Base-by-base conservation (phyloP, 92 coral and sea anemone species). In the Epizoanthus ramosus region DNA sequence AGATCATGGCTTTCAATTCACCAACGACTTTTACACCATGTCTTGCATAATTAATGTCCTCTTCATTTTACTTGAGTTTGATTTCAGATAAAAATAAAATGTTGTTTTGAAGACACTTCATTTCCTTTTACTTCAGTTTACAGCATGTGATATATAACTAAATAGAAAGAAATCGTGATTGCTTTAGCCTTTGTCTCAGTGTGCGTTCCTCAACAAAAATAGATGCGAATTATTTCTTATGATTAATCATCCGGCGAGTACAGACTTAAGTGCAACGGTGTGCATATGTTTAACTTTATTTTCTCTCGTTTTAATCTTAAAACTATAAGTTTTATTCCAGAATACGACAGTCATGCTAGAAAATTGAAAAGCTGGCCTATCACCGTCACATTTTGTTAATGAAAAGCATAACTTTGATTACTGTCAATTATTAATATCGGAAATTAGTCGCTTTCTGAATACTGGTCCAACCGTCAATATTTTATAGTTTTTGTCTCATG, bases 351-450 rank as follows among this genome's bases (percentile, higher is more conserved):
- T 12, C 33, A 17, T 64, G 9, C 22, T 25, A 65, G 47, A 15
- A 15, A 67, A 67, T 6, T 31, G 18, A 25, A 31, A 6, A 28
- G 50, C 0, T 28, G 22, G 43, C 71, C 71, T 5, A 15, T 33
- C 47, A 16, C 22, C 22, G 47, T 67, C 71, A 65, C 22, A 33
- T 67, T 67, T 67, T 67, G 71, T 33, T 67, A 67, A 33, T 67
- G 35, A 8, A 28, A 37, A 28, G 41, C 5, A 67, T 33, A 41
- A 67, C 19, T 33, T 19, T 67, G 50, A 65, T 16, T 67, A 7
- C 47, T 33, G 19, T 14, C n/a, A 66, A 66, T 31, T 47, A 47
- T 47, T 47, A 8, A 47, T 66, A 6, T 33, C 17, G 33, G 33
- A 63, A 63, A 63, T 9, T 24, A 23, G 4, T 25, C 8, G 53